These are phyloP conservation scores for Plagodis dolabraria DNA, from an alignment of 2,888 invertebrate species.

Conservation along the genomic window DNA sequence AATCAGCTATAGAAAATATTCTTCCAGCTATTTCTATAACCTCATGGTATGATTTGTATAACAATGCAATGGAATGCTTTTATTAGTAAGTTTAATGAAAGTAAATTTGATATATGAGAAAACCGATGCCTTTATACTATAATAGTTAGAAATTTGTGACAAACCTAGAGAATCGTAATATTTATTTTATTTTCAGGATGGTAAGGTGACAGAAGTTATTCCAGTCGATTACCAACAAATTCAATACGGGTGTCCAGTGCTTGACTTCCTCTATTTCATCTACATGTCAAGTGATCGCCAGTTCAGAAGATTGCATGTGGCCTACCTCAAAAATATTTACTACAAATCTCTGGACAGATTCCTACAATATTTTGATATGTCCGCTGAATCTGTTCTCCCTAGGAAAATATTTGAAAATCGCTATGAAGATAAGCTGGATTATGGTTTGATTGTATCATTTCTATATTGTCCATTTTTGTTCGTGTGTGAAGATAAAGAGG, in stretches of 20 bases:
- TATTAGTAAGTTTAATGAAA: no score
- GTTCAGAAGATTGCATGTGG: constrained; percentile 48
- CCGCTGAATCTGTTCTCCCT: constrained; percentile 45
- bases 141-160: no score
- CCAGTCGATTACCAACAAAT: constrained; percentile 52
- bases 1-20: no score
- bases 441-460: constrained; percentile 43
- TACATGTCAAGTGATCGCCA: constrained; percentile 21
- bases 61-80: no score
- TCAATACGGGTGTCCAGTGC: constrained; percentile 39
- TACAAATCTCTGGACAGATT: constrained; percentile 21
- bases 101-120: not conserved
- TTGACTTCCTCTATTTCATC: constrained; percentile 36
- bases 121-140: no score
- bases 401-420: constrained; percentile 48
- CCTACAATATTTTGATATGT: constrained; percentile 47
- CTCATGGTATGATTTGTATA: not conserved
- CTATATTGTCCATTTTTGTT: constrained; percentile 47
- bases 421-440: constrained; percentile 47
- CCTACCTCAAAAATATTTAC: constrained; percentile 43
- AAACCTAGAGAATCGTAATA: not conserved
- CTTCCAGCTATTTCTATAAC: not conserved
- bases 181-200: constrained; percentile 40
- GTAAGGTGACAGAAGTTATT: constrained; percentile 40
- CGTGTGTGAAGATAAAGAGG: constrained; percentile 38